A percentile compares a stretch with the other conserved stretches of the same genome.
phyloP scores from a whole-genome alignment of 2,113 vertebrate genomes.

The Ptyas mucosa region DNA sequence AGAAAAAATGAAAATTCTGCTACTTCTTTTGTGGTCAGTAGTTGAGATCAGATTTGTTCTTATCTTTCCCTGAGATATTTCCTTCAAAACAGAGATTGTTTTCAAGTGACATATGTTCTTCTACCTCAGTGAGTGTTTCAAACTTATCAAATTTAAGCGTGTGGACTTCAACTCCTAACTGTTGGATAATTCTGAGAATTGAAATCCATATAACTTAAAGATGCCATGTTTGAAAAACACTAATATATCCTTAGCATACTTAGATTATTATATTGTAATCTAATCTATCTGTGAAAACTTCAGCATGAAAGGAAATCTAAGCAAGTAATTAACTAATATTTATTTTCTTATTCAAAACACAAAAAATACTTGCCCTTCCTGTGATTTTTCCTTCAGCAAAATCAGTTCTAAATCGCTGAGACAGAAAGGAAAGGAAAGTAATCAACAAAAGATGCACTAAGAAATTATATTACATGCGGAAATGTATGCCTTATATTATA shows the following conservation, averaged over 20 bases:
- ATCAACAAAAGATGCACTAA: background rate
- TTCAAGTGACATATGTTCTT: background rate
- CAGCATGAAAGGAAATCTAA: background rate
- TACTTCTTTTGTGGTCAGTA: background rate
- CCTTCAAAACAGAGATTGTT: background rate
- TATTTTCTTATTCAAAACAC: background rate
- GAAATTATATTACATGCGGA: background rate
- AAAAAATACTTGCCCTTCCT: slow-evolving; percentile 85
- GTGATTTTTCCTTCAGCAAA: slow-evolving; percentile 99
- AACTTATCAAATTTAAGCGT: background rate
- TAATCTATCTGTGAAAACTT: background rate
- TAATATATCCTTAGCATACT: background rate
- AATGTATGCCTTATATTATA: background rate
- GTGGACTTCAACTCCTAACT: background rate
- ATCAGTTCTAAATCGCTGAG: slow-evolving; percentile 96
- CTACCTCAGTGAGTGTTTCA: background rate
- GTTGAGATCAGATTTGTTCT: background rate
- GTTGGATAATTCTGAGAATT: background rate
- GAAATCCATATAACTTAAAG: background rate
- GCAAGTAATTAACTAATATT: background rate
- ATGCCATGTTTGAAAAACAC: background rate
- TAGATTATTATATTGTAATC: background rate
- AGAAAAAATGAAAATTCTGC: background rate
- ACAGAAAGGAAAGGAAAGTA: slow-evolving; percentile 37
- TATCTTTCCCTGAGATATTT: background rate